These are phyloP conservation scores for Ferdinandea cuprea DNA, from an alignment of 2,888 invertebrate species.

Conservation along the genomic window DNA sequence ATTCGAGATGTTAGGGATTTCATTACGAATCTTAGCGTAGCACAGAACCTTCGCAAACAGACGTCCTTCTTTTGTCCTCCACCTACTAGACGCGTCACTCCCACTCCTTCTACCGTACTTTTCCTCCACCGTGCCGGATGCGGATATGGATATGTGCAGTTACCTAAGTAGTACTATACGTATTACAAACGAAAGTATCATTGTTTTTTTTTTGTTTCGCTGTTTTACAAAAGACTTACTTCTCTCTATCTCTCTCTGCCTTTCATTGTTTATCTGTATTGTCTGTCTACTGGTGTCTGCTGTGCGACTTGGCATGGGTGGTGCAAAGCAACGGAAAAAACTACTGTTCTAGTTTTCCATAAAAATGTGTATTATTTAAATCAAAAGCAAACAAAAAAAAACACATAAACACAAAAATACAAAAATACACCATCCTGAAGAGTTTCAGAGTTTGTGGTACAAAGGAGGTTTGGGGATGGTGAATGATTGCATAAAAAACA, in stretches of 20 bases:
- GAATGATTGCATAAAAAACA: constrained; percentile 51
- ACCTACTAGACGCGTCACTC: constrained; percentile 36
- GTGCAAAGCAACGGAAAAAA: constrained; percentile 52
- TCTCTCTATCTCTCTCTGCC: constrained; percentile 43
- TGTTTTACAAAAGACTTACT: constrained; percentile 63
- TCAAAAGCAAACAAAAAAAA: constrained; percentile 58
- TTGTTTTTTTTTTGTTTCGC: constrained; percentile 32
- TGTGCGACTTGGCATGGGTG: constrained; percentile 64
- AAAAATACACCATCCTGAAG: constrained; percentile 26
- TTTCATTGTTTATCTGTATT: constrained; percentile 64
- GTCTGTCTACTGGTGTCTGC: constrained; percentile 63
- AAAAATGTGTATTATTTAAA: constrained; percentile 67
- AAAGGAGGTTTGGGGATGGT: constrained; percentile 16
- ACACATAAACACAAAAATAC: too few species aligned
- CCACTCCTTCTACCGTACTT: constrained; percentile 4
- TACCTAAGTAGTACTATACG: constrained; percentile 66
- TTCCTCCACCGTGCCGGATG: constrained; percentile 35
- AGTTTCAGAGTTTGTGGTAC: constrained; percentile 32
- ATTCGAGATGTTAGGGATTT: constrained; percentile 30
- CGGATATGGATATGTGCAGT: constrained; percentile 67
- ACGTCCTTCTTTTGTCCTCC: constrained; percentile 68
- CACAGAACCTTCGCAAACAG: constrained; percentile 71
- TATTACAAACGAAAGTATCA: constrained; percentile 69
- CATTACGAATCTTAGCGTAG: constrained; percentile 58
- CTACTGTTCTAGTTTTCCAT: constrained; percentile 61